phyloP scores from a whole-genome alignment of 37 sponge, comb jelly and placozoan genomes.

The Spongilla lacustris region DNA sequence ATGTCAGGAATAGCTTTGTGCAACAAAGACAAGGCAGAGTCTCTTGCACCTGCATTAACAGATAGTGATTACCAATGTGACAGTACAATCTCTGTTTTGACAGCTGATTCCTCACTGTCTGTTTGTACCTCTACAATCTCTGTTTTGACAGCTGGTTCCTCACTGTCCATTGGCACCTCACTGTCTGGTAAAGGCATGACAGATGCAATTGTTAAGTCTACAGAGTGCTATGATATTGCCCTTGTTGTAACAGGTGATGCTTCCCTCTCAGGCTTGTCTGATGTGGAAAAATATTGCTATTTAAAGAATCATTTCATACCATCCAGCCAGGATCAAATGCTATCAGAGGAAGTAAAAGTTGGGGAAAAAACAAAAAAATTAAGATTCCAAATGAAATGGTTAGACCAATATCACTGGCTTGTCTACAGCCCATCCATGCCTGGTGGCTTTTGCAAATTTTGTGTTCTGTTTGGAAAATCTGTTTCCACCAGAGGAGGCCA shows the following conservation, averaged over 20 bases:
- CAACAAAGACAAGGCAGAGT: background rate
- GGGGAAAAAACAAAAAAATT: background rate
- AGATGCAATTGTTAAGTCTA: background rate
- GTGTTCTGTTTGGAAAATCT: constrained; percentile 8
- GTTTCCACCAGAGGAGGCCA: background rate
- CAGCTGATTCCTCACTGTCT: background rate
- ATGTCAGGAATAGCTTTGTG: background rate
- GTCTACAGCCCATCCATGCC: background rate
- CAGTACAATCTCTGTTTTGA: background rate
- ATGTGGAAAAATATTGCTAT: constrained; percentile 7
- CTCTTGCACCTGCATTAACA: background rate
- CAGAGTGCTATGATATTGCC: background rate
- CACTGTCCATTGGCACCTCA: background rate
- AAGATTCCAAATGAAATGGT: background rate
- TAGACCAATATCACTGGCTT: background rate
- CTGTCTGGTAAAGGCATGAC: background rate
- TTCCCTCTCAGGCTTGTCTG: constrained; percentile 5
- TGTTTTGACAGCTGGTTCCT: background rate
- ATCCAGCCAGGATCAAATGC: background rate
- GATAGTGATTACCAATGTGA: background rate
- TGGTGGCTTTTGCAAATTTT: constrained; percentile 19
- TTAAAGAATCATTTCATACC: background rate
- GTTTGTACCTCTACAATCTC: background rate
- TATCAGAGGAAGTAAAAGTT: background rate
- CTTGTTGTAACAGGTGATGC: background rate